A percentile compares a stretch with the other conserved stretches of the same genome.
Evolutionary conservation across 2,797 vertebrate species (phyloP).

Genomic region (Acrocephalus scirpaceus): DNA sequence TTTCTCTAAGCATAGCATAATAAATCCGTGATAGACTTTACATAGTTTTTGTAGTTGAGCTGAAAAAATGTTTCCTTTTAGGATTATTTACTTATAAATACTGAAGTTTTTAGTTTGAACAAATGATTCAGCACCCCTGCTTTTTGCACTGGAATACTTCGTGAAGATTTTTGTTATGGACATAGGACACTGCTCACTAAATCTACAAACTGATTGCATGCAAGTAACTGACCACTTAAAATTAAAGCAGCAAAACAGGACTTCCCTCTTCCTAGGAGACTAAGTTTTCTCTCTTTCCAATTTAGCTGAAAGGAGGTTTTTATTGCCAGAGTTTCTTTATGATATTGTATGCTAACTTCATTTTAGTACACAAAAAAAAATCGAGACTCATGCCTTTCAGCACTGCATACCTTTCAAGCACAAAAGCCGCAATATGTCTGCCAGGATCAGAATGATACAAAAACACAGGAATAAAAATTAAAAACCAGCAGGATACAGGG

Average conservation of each 20-base stretch:
- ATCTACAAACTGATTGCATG: not conserved
- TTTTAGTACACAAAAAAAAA: not conserved
- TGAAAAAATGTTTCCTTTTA: not conserved
- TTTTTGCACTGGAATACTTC: not conserved
- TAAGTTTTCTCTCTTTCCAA: not conserved
- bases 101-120: not conserved
- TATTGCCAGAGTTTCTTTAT: not conserved
- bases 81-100: not conserved
- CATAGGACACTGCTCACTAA: not conserved
- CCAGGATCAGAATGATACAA: not conserved
- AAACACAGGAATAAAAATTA: not conserved
- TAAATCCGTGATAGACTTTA: not conserved
- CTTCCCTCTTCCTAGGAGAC: not conserved
- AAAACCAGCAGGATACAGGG: not conserved
- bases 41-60: not conserved
- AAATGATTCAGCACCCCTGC: not conserved
- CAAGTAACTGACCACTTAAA: not conserved
- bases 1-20: not conserved
- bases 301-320: not conserved
- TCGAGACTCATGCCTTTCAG: not conserved
- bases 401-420: not conserved
- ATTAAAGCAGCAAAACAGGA: not conserved
- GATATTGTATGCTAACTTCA: not conserved
- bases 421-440: not conserved
- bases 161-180: not conserved